phyloP scores from a whole-genome alignment of 2,888 invertebrate genomes.

The Blastobasis lacticolella region DNA sequence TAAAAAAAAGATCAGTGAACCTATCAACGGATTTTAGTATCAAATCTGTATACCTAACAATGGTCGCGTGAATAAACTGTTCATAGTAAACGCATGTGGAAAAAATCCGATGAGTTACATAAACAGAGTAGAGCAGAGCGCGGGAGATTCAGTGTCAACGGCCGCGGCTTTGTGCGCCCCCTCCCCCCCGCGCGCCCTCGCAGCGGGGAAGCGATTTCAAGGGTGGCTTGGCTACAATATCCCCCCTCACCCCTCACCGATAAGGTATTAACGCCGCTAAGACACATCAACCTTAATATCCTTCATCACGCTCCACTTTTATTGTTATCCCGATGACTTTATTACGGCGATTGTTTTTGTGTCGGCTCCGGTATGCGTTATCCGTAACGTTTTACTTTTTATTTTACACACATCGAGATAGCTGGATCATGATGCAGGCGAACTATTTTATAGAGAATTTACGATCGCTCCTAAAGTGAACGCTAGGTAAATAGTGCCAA shows the following conservation, averaged over 20 bases:
- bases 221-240: slow-evolving; percentile 53
- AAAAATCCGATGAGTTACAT: slow-evolving; percentile 60
- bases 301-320: slow-evolving; percentile 45
- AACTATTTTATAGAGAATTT: too few relatives aligned
- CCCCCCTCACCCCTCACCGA: slow-evolving; percentile 44
- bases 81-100: slow-evolving; percentile 48
- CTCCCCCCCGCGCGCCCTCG: slow-evolving; percentile 28
- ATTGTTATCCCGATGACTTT: slow-evolving; percentile 38
- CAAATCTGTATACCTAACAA: slow-evolving; percentile 42
- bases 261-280: slow-evolving; percentile 56
- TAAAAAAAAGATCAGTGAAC: too few relatives aligned
- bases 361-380: neutral
- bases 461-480: slow-evolving; percentile 10
- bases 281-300: slow-evolving; percentile 51
- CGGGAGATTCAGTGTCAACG: slow-evolving; percentile 67
- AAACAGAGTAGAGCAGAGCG: slow-evolving; percentile 40
- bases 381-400: neutral
- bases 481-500: slow-evolving; percentile 24
- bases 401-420: neutral
- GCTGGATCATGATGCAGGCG: too few relatives aligned
- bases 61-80: slow-evolving; percentile 45
- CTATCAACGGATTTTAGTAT: slow-evolving; percentile 20
- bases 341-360: slow-evolving; percentile 33
- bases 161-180: slow-evolving; percentile 48
- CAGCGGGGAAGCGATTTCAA: slow-evolving; percentile 56